Evolutionary conservation across 53 echinoderm and acorn worm species (phyloP), one percentile per base, ranked within the genome.

Genomic region (Echinarachnius parma): DNA sequence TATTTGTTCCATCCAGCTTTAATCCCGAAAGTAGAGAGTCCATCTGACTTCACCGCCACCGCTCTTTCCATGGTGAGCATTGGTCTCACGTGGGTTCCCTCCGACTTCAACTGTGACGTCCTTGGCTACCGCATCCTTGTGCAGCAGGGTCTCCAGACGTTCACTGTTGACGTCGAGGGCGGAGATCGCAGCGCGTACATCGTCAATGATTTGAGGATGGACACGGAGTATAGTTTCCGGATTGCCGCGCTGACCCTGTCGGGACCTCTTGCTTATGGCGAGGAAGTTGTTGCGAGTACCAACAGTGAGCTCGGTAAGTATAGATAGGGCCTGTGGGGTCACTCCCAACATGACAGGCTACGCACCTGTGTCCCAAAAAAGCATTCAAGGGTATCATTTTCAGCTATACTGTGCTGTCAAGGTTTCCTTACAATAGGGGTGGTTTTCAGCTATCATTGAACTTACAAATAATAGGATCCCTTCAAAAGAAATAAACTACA

Each of bases 121-220:
- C 81, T 75, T 21, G 86, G 86, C 19, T 86, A 86, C 56, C 57
- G 80, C 21, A 86, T 86, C 37, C 46, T 45, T 3, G 45, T 75
- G 68, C 21, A 35, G 9, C 49, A 66, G 39, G 66, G 59, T 11
- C 24, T 55, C 0, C 8, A 15, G 4, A 14, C 21, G 16, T 25
- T 10, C 14, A 47, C 35, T 21, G 28, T 76, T 4, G 76, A 81
- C 48, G 13, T 86, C 5, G 45, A 37, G 1, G 86, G 77, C 5
- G 86, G 80, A 10, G 62, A 48, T 2, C 39, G 46, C 28, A 37
- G 45, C 26, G 59, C 39, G 25, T 75, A 56, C 22, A 58, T 76
- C n/a, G 45, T 81, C 39, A 33, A 48, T 9, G 68, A 80, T 33
- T 42, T 86, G 32, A 50, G 48, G 75, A 48, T 56, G 1, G 36